Percentiles rank a stretch among this genome's conserved stretches.
These are phyloP conservation scores for Papilio elwesi DNA, from an alignment of 2,888 invertebrate genomes.

Conservation along the genomic window DNA sequence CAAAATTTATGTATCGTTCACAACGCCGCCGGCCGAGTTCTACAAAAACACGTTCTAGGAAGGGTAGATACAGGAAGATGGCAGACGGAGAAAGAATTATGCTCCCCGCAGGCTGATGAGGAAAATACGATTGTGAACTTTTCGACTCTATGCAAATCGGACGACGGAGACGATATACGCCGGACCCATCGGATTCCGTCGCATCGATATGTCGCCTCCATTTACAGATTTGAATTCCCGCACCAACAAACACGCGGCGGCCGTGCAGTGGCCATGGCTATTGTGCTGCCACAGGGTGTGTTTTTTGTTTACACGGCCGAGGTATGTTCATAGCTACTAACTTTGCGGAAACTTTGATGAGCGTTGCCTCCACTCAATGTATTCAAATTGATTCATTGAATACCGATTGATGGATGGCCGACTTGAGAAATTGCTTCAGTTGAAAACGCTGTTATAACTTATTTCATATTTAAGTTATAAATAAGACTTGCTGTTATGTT, in stretches of 20 bases:
- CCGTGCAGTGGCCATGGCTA: constrained; percentile 53
- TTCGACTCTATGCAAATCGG: constrained; percentile 81
- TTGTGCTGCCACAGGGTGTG: constrained; percentile 57
- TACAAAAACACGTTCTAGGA: constrained; percentile 75
- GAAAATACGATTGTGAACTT: constrained; percentile 83
- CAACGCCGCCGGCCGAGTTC: constrained; percentile 77
- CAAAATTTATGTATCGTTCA: constrained; percentile 83
- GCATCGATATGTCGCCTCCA: constrained; percentile 64
- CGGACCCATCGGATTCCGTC: constrained; percentile 61
- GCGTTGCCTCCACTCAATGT: constrained; percentile 62
- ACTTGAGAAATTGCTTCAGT: constrained; percentile 62
- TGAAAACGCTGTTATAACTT: constrained; percentile 51
- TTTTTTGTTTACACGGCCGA: constrained; percentile 63
- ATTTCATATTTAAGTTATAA: neutral
- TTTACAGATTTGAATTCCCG: constrained; percentile 66
- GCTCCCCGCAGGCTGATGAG: constrained; percentile 82
- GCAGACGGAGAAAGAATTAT: constrained; percentile 82
- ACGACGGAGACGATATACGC: constrained; percentile 69
- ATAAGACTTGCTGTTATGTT: no score
- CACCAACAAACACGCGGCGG: constrained; percentile 55
- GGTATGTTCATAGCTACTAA: constrained; percentile 59
- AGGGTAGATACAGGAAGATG: constrained; percentile 81
- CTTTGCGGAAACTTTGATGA: constrained; percentile 69
- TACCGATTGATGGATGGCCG: constrained; percentile 65
- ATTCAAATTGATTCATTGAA: constrained; percentile 76